Evolutionary conservation across 2,888 invertebrate genomes (phyloP).

Genomic region (Calliphora vomitoria): DNA sequence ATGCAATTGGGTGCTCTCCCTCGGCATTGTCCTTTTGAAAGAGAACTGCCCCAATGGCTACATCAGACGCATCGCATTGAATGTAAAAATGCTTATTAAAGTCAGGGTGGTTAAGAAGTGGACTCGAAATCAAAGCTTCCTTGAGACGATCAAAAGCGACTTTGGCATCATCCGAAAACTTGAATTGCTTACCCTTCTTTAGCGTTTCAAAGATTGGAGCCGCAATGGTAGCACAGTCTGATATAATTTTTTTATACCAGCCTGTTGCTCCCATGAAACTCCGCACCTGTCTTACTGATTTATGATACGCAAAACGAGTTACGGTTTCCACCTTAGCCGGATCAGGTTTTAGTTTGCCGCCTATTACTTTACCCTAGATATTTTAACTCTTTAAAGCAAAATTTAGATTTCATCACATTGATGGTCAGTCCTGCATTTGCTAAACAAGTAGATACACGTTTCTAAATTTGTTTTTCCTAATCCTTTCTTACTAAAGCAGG

Average conservation of each 20-base stretch:
- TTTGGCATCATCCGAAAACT: not conserved
- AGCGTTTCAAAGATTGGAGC: too few species aligned
- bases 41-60: not conserved
- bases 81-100: too few species aligned
- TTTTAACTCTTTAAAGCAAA: not conserved
- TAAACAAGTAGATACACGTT: not conserved
- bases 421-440: not conserved
- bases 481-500: conserved; percentile 22
- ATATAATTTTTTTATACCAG: not conserved
- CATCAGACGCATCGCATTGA: too few species aligned
- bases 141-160: not conserved
- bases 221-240: too few species aligned
- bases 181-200: not conserved
- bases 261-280: too few species aligned
- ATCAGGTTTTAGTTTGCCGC: conserved; percentile 7
- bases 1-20: not conserved
- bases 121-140: too few species aligned
- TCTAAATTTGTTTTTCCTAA: not conserved
- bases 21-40: not conserved
- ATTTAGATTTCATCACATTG: not conserved
- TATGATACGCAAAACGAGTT: not conserved
- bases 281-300: not conserved
- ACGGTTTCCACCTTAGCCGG: conserved; percentile 3
- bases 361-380: not conserved
- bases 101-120: too few species aligned